A percentile compares a stretch with the other conserved stretches of the same genome.
Conservation (phyloP, 2,888 invertebrate genomes). For the Trichogramma evanescens region DNA sequence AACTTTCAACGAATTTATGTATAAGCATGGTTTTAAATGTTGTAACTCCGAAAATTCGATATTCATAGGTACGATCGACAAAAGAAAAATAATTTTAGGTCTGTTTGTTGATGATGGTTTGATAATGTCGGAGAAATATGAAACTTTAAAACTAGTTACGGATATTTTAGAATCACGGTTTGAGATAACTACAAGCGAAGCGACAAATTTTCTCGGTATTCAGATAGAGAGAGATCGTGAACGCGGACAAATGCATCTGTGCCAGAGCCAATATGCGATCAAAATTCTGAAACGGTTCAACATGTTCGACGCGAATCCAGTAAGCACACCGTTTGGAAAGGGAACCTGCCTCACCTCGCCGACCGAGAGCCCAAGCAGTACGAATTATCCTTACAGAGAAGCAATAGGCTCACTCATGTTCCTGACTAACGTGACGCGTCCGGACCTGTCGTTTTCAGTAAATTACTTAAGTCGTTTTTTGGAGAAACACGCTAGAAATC, state of each 20-base stretch:
- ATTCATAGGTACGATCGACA: background rate
- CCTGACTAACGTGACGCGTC: no score
- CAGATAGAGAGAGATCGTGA: background rate
- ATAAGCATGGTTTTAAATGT: background rate
- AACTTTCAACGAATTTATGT: background rate
- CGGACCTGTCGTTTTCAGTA: no score
- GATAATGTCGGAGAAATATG: background rate
- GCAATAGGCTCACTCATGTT: no score
- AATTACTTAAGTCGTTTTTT: no score
- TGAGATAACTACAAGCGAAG: constrained; percentile 2
- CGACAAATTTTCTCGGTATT: constrained; percentile 2
- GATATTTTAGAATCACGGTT: background rate
- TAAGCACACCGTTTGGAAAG: background rate
- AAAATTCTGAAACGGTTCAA: background rate
- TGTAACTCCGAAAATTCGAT: constrained; percentile 1
- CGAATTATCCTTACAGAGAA: no score
- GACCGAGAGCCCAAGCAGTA: no score
- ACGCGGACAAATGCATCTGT: background rate
- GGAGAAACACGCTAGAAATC: no score
- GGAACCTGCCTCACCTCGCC: background rate
- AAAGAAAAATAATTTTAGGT: background rate
- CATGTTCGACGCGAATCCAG: background rate
- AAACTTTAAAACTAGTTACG: background rate
- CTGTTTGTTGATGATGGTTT: constrained; percentile 7
- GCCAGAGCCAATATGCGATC: background rate